Evolutionary conservation across 2,888 invertebrate species (phyloP), one percentile per base, ranked within the genome.

Genomic region (Nasonovia ribisnigri): DNA sequence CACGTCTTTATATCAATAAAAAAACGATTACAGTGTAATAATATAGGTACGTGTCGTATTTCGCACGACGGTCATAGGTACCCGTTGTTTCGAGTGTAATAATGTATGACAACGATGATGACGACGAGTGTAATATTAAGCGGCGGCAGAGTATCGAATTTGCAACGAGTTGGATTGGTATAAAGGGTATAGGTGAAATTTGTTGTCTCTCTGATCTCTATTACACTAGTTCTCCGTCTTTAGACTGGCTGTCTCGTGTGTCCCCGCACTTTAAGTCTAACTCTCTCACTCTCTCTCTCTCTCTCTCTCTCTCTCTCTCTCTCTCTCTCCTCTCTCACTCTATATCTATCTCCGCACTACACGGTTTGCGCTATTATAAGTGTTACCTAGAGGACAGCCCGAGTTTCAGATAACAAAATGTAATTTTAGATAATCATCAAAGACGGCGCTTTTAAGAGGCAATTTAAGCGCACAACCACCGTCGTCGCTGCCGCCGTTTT

Each of bases 381-480:
- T 48, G 77, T 93, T 93, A 93, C 93, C 57, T 84, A 90, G 84
- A 93, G 51, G 26, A 90, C 93, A 90, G 36, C 54, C 90, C 86
- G 67, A 51, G 92, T 92, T 88, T 93, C 90, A 86, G 93, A 93
- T 93, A 93, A 93, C 93, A 93, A 90, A 93, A 93, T 90, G 93
- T 86, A 93, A 93, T 93, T 93, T 93, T 93, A 93, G 93, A 93
- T 93, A 93, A 93, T 93, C 93, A 93, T 93, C 93, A 93, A 90
- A 93, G 90, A 67, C 90, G 43, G 86, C 90, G 84, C 90, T 90
- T 93, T 87, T 93, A 93, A 93, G 93, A 93, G 93, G 93, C 90
- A 93, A 93, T 93, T 93, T 90, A 90, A 93, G 67, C 86, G 90
- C 86, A 86, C 46, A 60, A 86, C 84, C 54, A 84, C 93, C 84